These are phyloP conservation scores for Chrysoperla carnea DNA, from an alignment of 1,140 invertebrate genomes.

Conservation along the genomic window DNA sequence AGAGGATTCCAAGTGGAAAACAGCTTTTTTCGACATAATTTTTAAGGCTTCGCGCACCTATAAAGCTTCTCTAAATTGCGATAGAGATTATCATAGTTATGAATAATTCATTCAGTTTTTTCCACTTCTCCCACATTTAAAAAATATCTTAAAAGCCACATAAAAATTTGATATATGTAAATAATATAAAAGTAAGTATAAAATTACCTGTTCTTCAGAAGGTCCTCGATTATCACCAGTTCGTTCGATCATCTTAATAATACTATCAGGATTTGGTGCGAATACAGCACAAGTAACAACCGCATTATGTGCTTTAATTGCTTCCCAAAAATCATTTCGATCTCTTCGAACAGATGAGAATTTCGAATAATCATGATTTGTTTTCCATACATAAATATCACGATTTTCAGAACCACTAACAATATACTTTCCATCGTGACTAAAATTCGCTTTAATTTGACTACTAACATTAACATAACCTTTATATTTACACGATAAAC, in stretches of 20 bases:
- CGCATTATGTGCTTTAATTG: conserved; percentile 91
- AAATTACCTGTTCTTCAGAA: conserved; percentile 10
- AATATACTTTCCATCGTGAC: conserved; percentile 92
- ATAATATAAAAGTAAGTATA: too few relatives aligned
- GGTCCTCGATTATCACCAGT: conserved; percentile 30
- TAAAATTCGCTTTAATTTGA: conserved; percentile 94
- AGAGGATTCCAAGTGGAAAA: too few relatives aligned
- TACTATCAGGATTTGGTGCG: conserved; percentile 85
- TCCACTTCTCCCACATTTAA: too few relatives aligned
- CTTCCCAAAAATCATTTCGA: conserved; percentile 95
- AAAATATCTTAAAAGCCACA: too few relatives aligned
- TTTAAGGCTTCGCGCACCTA: too few relatives aligned
- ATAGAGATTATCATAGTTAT: too few relatives aligned
- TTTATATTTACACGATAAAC: conserved; percentile 89
- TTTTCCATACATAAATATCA: conserved; percentile 95
- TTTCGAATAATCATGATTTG: conserved; percentile 89
- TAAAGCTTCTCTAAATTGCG: too few relatives aligned
- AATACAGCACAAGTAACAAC: conserved; percentile 95
- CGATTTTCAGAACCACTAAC: conserved; percentile 97
- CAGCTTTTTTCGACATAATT: too few relatives aligned
- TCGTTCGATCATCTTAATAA: conserved; percentile 57
- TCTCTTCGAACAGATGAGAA: conserved; percentile 87
- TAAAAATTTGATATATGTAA: too few relatives aligned
- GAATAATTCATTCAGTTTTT: too few relatives aligned
- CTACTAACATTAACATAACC: conserved; percentile 91